Conservation (phyloP, 2,113 vertebrate genomes). For the Nesoenas mayeri region DNA sequence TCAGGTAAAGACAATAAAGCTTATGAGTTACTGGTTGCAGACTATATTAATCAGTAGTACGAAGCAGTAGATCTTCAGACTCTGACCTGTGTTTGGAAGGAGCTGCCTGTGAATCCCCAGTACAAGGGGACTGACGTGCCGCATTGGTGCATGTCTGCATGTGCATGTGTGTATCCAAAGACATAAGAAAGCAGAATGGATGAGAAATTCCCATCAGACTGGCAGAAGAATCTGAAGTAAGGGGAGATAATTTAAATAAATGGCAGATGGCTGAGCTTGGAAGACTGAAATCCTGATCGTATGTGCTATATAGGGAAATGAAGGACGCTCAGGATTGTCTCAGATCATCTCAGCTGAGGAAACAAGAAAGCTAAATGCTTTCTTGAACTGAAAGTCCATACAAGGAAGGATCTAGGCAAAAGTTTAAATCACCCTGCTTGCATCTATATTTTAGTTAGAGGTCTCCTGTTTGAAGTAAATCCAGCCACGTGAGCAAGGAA, state of each 20-base stretch:
- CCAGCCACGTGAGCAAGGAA: rapidly evolving
- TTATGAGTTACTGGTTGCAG: background rate
- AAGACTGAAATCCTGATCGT: background rate
- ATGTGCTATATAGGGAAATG: background rate
- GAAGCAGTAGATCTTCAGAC: background rate
- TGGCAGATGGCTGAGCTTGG: background rate
- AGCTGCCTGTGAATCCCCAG: background rate
- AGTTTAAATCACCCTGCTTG: background rate
- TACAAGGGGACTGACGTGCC: background rate
- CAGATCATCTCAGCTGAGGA: background rate
- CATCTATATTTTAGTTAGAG: background rate
- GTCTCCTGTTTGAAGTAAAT: background rate
- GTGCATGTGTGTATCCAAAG: no score
- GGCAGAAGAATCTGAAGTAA: background rate
- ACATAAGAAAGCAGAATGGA: background rate
- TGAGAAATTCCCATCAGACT: background rate
- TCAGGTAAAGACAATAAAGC: background rate
- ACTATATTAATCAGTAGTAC: background rate
- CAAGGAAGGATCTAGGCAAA: background rate
- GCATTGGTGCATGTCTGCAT: rapidly evolving
- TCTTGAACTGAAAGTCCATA: background rate
- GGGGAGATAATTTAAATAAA: background rate
- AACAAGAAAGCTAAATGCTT: background rate
- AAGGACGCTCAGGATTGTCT: background rate
- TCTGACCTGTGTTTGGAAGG: background rate